Conservation (phyloP, 2,888 invertebrate species). For the Brassicogethes aeneus region DNA sequence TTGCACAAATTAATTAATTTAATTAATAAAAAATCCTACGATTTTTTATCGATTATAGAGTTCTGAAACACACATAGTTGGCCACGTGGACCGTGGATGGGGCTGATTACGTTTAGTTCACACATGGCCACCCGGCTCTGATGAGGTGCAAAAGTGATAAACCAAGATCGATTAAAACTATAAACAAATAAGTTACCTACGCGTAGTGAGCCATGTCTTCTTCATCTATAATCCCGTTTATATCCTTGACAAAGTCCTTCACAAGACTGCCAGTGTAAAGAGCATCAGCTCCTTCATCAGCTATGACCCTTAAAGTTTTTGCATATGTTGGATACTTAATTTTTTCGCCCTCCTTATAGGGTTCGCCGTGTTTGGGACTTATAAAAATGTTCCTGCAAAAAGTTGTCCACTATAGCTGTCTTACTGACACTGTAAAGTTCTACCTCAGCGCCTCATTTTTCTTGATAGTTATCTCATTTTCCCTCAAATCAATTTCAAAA, state of each 20-base stretch:
- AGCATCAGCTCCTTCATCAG: constrained; percentile 44
- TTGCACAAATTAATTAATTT: too few relatives aligned
- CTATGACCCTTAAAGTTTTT: constrained; percentile 45
- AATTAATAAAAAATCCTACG: too few relatives aligned
- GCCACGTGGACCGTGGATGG: too few relatives aligned
- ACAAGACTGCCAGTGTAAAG: constrained; percentile 51
- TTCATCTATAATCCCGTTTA: constrained; percentile 68
- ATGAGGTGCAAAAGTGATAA: too few relatives aligned
- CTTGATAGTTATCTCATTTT: neutral
- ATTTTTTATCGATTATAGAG: too few relatives aligned
- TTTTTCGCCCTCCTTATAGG: constrained; percentile 54
- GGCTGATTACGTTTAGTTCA: too few relatives aligned
- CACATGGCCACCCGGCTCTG: too few relatives aligned
- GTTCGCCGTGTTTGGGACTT: constrained; percentile 51
- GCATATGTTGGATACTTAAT: constrained; percentile 60
- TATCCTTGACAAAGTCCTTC: constrained; percentile 32
- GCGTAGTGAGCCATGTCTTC: constrained; percentile 66
- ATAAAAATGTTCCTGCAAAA: constrained; percentile 44
- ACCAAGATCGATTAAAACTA: too few relatives aligned
- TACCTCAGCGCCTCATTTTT: neutral
- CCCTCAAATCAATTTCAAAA: constrained; percentile 36
- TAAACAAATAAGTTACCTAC: too few relatives aligned
- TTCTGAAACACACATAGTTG: too few relatives aligned
- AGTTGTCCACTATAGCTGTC: too few relatives aligned
- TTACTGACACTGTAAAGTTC: too few relatives aligned